Conservation (phyloP, 2,113 vertebrate species). For the Notothenia rossii region DNA sequence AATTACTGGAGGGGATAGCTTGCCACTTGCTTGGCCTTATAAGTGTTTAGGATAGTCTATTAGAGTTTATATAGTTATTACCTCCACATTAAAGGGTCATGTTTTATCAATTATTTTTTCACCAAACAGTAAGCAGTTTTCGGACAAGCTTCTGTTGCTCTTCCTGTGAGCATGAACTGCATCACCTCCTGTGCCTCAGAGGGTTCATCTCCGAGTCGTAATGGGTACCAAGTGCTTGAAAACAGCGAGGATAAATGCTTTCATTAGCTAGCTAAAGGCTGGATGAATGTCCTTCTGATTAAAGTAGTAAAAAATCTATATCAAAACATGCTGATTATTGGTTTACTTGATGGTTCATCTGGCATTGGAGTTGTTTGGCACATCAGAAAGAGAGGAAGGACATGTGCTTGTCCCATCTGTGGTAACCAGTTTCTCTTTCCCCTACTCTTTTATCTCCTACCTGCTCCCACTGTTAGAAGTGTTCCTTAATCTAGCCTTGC, state of each 20-base stretch:
- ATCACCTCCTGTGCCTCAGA: not conserved
- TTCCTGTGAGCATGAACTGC: constrained; percentile 22
- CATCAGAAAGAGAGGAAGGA: constrained; percentile 20
- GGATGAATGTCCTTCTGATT: constrained; percentile 15
- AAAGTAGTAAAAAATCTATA: constrained; percentile 32
- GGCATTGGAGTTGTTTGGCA: constrained; percentile 38
- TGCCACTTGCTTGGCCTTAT: not conserved
- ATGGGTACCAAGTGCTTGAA: constrained; percentile 20
- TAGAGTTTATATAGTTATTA: not conserved
- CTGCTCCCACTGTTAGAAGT: constrained; percentile 61
- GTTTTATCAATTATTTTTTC: not conserved
- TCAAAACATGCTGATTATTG: constrained; percentile 52
- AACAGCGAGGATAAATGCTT: constrained; percentile 31
- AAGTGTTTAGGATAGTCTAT: not conserved
- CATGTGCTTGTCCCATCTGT: constrained; percentile 45
- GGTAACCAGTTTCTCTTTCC: constrained; percentile 16
- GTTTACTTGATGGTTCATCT: constrained; percentile 46
- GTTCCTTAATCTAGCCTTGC: constrained; percentile 63
- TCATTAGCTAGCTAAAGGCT: constrained; percentile 32
- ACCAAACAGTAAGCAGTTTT: constrained; percentile 6
- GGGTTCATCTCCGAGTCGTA: not conserved
- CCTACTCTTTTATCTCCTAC: constrained; percentile 54
- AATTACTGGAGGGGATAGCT: not conserved
- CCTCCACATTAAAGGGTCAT: too few species aligned
- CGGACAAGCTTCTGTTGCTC: not conserved